phyloP scores from a whole-genome alignment of 1,140 invertebrate genomes.

The Caenorhabditis briggsae region DNA sequence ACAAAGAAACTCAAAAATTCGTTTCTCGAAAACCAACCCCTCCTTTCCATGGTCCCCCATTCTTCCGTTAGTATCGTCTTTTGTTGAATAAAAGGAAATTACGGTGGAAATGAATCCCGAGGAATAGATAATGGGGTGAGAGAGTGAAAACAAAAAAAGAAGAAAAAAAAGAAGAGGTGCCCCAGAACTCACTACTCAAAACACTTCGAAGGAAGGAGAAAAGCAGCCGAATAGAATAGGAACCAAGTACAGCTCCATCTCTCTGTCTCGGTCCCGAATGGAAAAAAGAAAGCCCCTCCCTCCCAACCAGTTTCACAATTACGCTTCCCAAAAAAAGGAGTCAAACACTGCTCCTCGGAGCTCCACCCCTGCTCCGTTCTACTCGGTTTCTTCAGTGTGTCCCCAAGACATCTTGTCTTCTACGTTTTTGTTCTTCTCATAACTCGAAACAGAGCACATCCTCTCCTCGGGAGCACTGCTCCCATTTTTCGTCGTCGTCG shows the following conservation, averaged over 20 bases:
- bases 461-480: not conserved
- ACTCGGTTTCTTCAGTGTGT: conserved; percentile 6
- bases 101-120: conserved; percentile 47
- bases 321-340: conserved; percentile 51
- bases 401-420: not conserved
- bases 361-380: too few species aligned
- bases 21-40: not conserved
- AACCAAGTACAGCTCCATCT: conserved; percentile 45
- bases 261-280: not conserved
- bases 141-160: conserved; percentile 16
- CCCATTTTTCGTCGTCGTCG: not conserved
- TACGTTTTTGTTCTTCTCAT: conserved; percentile 12
- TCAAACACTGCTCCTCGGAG: conserved; percentile 22
- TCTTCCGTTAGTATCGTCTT: not conserved
- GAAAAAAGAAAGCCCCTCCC: conserved; percentile 29
- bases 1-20: not conserved
- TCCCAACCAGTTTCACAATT: conserved; percentile 56
- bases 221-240: conserved; percentile 35
- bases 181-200: conserved; percentile 47
- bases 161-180: not conserved
- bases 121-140: conserved; percentile 33
- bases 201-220: conserved; percentile 30
- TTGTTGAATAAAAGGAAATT: conserved; percentile 42
- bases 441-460: conserved; percentile 48
- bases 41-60: not conserved